phyloP scores from a whole-genome alignment of 2,797 vertebrate genomes.

The Pampus argenteus region DNA sequence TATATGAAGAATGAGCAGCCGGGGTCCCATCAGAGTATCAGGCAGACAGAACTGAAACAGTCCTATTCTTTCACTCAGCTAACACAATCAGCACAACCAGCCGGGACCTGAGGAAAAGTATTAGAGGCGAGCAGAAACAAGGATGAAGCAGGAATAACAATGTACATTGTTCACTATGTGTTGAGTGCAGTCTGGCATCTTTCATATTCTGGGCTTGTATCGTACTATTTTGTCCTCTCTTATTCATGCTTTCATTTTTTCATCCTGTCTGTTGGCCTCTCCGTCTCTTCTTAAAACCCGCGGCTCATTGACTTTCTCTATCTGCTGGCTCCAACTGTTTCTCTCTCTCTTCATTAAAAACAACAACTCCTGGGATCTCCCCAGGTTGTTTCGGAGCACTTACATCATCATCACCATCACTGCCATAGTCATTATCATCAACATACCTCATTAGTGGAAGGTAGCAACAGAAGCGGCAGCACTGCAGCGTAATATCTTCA shows the following conservation, averaged over 20 bases:
- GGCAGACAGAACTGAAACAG: conserved; percentile 59
- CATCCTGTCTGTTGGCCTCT: conserved; percentile 48
- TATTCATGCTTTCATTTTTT: conserved; percentile 63
- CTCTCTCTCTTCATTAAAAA: conserved; percentile 63
- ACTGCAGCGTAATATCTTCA: conserved; percentile 37
- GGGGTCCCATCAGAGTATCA: conserved; percentile 64
- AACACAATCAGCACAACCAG: conserved; percentile 69
- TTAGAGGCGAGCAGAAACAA: conserved; percentile 57
- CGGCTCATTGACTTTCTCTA: conserved; percentile 17
- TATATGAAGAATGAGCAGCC: conserved; percentile 51
- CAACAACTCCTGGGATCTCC: conserved; percentile 75
- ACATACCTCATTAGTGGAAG: conserved; percentile 70
- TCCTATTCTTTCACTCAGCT: conserved; percentile 59
- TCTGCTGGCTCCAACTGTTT: conserved; percentile 25
- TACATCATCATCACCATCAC: conserved; percentile 78
- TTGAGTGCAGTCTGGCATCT: conserved; percentile 55
- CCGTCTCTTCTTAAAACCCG: conserved; percentile 31
- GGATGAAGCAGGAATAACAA: conserved; percentile 73
- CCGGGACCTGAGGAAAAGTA: conserved; percentile 69
- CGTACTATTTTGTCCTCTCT: conserved; percentile 52
- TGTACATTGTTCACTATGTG: conserved; percentile 58
- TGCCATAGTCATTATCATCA: conserved; percentile 70
- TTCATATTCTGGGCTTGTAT: conserved; percentile 66
- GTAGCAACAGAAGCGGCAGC: conserved; percentile 55
- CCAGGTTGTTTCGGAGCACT: conserved; percentile 78